A percentile compares a stretch with the other conserved stretches of the same genome.
These are phyloP conservation scores for Flexamia atlantica DNA, from an alignment of 2,888 invertebrate genomes.

Conservation along the genomic window DNA sequence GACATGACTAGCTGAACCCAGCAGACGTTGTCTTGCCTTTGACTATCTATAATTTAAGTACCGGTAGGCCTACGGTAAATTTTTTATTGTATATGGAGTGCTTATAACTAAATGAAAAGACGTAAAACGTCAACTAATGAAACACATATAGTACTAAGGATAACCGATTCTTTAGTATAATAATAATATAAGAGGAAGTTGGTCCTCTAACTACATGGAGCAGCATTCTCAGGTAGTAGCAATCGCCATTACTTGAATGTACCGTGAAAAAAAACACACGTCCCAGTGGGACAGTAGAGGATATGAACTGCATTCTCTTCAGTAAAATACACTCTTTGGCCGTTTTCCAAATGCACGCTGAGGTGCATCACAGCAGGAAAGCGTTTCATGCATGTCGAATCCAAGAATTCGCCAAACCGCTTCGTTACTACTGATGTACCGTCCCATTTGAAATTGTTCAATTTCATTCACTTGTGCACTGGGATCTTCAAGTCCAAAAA, in stretches of 20 bases:
- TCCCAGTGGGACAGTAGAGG: conserved; percentile 64
- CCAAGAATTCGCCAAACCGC: conserved; percentile 71
- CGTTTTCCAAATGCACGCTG: conserved; percentile 71
- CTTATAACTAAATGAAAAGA: too few species aligned
- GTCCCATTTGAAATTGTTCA: conserved; percentile 68
- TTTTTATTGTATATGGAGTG: too few species aligned
- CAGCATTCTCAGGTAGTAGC: conserved; percentile 69
- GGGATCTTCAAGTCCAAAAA: too few species aligned
- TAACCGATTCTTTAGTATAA: too few species aligned
- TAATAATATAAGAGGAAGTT: conserved; percentile 71
- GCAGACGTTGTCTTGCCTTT: too few species aligned
- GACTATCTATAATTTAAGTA: too few species aligned
- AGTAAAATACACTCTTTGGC: conserved; percentile 69
- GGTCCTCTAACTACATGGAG: conserved; percentile 69
- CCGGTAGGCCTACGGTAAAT: too few species aligned
- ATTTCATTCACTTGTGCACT: conserved; percentile 69
- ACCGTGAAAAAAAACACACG: conserved; percentile 70
- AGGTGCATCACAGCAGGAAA: conserved; percentile 70
- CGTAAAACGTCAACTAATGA: too few species aligned
- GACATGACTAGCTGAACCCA: too few species aligned
- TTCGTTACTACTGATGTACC: conserved; percentile 71
- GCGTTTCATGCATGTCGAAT: conserved; percentile 71
- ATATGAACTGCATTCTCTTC: conserved; percentile 66
- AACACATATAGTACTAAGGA: too few species aligned
- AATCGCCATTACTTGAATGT: conserved; percentile 69